Base-by-base conservation (phyloP, 2,888 invertebrate species). In the Tetragnatha montana region DNA sequence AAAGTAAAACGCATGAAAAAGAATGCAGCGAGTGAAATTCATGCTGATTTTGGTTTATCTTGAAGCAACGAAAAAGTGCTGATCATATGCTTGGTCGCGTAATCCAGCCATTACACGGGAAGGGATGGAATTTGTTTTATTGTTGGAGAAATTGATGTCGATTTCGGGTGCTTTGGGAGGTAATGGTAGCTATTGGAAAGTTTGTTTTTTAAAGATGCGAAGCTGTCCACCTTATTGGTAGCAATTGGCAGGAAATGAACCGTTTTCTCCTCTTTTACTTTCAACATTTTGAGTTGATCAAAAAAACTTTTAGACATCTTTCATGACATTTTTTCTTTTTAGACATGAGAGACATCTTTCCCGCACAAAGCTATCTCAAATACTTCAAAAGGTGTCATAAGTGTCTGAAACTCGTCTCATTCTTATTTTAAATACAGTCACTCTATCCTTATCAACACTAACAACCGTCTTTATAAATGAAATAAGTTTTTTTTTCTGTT, bases 191-290 rank as follows among this genome's bases (percentile, higher is more conserved):
- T 68, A 74, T 87, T 87, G 19, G 7, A 49, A 35, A 51, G 69
- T 86, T 80, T 81, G 19, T 74, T 75, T 84, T 60, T 84, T 84
- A 47, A 3, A 75, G 49, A 75, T 47, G 19, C 21, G 50, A 50
- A 22, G 73, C 35, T 17, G 49, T 68, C n/a, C 49, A 35, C 60
- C 68, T 76, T 74, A 68, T 14, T 49, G 68, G 17, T 49, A 35
- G 74, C 69, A 81, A 81, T 87, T 75, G 69, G 75, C 35, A 74
- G 87, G 50, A 87, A 87, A 87, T 87, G 87, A 87, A 74, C 73
- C 87, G 68, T 87, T 80, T 51, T 73, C 87, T 68, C 60, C n/a
- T 21, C 49, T 80, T 73, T 74, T 73, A 82, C 82, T 82, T 82
- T 82, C 22, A 68, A 35, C 35, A 35, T 35, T 35, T 35, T 35